phyloP scores from a whole-genome alignment of 2,797 vertebrate species.

The Halcyon chelicuti region DNA sequence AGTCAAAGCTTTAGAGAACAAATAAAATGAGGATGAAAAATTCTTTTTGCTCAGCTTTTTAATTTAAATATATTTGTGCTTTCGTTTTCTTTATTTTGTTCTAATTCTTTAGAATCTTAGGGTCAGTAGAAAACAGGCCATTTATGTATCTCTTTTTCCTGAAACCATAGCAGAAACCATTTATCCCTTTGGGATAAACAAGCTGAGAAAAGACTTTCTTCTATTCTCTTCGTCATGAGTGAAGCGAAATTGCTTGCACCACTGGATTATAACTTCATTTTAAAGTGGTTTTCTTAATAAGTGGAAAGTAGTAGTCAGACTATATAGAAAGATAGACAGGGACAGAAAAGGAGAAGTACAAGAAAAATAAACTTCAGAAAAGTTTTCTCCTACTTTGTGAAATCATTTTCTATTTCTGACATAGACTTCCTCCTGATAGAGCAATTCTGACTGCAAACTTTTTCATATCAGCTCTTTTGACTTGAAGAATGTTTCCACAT shows the following conservation, averaged over 20 bases:
- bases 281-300: neutral
- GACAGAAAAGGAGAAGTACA: neutral
- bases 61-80: neutral
- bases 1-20: slow-evolving; percentile 11
- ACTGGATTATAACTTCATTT: neutral
- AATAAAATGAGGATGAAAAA: slow-evolving; percentile 31
- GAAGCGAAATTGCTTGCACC: neutral
- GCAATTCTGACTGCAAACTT: neutral
- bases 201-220: neutral
- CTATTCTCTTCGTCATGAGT: neutral
- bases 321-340: neutral
- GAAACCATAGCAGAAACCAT: neutral
- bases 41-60: neutral
- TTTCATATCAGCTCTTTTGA: neutral
- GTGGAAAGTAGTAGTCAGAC: neutral
- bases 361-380: neutral
- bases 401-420: neutral
- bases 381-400: neutral
- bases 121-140: neutral
- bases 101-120: neutral
- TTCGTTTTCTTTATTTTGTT: neutral
- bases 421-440: neutral
- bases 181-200: slow-evolving; percentile 7
- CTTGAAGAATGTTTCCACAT: neutral
- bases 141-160: neutral